These are phyloP conservation scores for Smutsia gigantea DNA, from an alignment of 2,797 vertebrate species.

Conservation along the genomic window DNA sequence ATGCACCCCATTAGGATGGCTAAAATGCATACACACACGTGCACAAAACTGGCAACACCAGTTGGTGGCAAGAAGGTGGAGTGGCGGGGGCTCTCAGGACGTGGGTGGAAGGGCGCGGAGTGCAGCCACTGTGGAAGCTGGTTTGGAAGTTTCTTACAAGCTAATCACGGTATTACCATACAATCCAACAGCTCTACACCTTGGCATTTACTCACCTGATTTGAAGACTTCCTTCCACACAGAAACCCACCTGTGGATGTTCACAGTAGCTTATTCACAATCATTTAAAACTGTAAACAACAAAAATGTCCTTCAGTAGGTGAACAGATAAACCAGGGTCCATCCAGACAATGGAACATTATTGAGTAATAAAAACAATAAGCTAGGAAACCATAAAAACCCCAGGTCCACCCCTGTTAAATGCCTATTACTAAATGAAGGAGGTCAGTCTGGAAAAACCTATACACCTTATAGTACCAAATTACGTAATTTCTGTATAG, in stretches of 20 bases:
- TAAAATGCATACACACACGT: background rate
- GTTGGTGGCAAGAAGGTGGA: rapidly evolving
- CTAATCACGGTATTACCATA: background rate
- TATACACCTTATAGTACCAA: rapidly evolving
- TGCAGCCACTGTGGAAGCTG: rapidly evolving
- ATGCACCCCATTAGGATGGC: rapidly evolving
- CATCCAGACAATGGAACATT: rapidly evolving
- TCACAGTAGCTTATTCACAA: rapidly evolving
- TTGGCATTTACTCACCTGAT: background rate
- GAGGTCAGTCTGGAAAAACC: background rate
- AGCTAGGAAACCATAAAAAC: background rate
- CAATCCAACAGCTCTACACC: rapidly evolving
- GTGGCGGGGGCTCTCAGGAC: rapidly evolving
- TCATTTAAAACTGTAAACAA: too few relatives aligned
- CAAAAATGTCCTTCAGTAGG: rapidly evolving
- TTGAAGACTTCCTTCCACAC: background rate
- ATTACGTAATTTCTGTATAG: rapidly evolving
- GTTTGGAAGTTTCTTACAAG: background rate
- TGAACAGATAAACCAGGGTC: rapidly evolving
- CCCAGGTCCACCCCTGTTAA: rapidly evolving
- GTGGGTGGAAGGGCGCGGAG: background rate
- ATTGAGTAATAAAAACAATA: rapidly evolving
- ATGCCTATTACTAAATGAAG: rapidly evolving
- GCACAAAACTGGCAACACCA: rapidly evolving
- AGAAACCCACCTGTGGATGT: background rate